These are phyloP conservation scores for Corythornis madagascariensis DNA, from an alignment of 2,113 vertebrate genomes.

Conservation along the genomic window DNA sequence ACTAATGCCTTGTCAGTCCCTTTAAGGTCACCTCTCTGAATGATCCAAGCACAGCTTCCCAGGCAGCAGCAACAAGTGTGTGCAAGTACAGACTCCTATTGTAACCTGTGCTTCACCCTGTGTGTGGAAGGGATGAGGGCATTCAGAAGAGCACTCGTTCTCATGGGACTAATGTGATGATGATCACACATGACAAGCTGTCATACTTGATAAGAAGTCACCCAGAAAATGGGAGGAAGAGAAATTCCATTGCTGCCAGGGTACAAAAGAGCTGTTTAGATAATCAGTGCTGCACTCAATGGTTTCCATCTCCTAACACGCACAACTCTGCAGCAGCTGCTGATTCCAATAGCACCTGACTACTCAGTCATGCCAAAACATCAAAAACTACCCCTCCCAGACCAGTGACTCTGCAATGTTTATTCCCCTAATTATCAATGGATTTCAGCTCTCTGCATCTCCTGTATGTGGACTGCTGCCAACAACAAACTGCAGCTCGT, in stretches of 20 bases:
- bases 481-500: neutral
- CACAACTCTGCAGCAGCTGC: constrained; percentile 42
- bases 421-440: neutral
- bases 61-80: neutral
- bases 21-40: neutral
- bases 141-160: neutral
- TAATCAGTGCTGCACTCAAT: constrained; percentile 55
- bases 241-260: constrained; percentile 59
- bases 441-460: neutral
- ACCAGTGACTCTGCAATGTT: constrained; percentile 7
- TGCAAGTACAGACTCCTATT: neutral
- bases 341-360: constrained; percentile 48
- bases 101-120: neutral
- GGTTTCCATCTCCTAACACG: constrained; percentile 62
- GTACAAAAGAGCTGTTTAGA: constrained; percentile 68
- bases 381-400: neutral
- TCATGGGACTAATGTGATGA: constrained; percentile 46
- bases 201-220: constrained; percentile 78
- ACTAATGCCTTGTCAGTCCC: neutral
- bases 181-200: constrained; percentile 84
- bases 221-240: constrained; percentile 81
- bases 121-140: neutral
- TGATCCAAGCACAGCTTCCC: neutral
- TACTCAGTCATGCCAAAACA: neutral
- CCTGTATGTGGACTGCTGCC: neutral